Conservation (phyloP, 2,797 vertebrate genomes). For the Darevskia nairensis region DNA sequence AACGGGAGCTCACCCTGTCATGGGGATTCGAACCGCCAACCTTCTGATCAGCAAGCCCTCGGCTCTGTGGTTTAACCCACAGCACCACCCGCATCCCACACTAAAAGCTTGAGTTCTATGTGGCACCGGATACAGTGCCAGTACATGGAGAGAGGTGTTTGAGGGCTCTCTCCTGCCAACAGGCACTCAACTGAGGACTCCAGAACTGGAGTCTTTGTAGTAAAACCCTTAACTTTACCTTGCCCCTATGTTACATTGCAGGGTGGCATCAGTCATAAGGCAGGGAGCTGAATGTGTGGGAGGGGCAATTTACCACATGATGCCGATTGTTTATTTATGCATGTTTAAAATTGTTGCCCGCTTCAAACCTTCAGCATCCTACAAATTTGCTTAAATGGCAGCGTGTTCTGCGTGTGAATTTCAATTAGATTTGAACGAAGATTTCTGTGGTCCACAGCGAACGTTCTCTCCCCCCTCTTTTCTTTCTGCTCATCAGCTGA, state of each 20-base stretch:
- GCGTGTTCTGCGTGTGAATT: background rate
- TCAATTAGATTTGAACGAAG: conserved; percentile 21
- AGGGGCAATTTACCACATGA: background rate
- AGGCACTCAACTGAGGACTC: too few species aligned
- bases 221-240: background rate
- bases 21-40: too few species aligned
- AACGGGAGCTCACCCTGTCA: too few species aligned
- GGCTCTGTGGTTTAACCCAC: too few species aligned
- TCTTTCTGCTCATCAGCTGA: background rate
- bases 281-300: background rate
- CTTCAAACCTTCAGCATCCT: background rate
- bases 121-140: too few species aligned
- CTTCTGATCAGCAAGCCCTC: too few species aligned
- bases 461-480: background rate
- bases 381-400: conserved; percentile 15
- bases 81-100: rapidly evolving
- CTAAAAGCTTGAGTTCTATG: too few species aligned
- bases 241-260: background rate
- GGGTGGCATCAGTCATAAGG: background rate
- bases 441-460: background rate
- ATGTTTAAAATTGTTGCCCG: background rate
- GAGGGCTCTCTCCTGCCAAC: too few species aligned
- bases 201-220: too few species aligned
- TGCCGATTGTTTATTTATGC: background rate
- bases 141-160: too few species aligned